Conservation (phyloP, 2,888 invertebrate species). For the Halictus ligatus region DNA sequence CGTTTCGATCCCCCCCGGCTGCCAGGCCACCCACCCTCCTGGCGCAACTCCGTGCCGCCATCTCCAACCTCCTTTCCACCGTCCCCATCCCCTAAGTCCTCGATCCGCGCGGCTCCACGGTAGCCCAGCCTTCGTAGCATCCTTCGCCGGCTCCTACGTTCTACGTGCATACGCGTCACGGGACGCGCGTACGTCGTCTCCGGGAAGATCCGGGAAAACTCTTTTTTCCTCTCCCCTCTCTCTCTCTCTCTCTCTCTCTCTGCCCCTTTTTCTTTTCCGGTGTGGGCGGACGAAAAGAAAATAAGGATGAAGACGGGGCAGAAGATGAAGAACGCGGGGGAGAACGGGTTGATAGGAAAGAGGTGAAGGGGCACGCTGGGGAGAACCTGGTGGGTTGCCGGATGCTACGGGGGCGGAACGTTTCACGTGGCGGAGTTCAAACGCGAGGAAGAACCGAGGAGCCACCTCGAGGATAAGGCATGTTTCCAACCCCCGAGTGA, state of each 20-base stretch:
- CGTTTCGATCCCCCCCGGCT: conserved; percentile 67
- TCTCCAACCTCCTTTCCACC: conserved; percentile 65
- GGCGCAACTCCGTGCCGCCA: conserved; percentile 70
- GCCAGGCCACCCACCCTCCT: conserved; percentile 64
- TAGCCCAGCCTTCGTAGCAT: conserved; percentile 74
- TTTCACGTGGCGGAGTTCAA: conserved; percentile 64
- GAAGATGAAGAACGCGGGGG: not conserved
- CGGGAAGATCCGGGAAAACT: conserved; percentile 53
- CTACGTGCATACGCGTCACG: conserved; percentile 65
- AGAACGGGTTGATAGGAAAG: not conserved
- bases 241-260: not conserved
- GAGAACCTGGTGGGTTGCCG: not conserved
- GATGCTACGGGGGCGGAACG: conserved; percentile 21
- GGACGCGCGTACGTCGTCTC: conserved; percentile 67
- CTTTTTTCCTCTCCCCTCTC: not conserved
- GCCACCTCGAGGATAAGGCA: conserved; percentile 72
- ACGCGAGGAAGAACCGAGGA: conserved; percentile 68
- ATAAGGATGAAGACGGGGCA: conserved; percentile 11
- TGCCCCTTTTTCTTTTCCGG: not conserved
- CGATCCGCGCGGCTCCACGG: conserved; percentile 30
- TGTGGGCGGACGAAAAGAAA: conserved; percentile 35
- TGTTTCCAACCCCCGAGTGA: conserved; percentile 72
- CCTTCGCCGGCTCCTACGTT: conserved; percentile 62
- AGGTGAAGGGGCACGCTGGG: not conserved
- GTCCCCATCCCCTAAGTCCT: conserved; percentile 35